Evolutionary conservation across 2,888 invertebrate species (phyloP), one percentile per base, ranked within the genome.

Genomic region (Hylaea fasciaria): DNA sequence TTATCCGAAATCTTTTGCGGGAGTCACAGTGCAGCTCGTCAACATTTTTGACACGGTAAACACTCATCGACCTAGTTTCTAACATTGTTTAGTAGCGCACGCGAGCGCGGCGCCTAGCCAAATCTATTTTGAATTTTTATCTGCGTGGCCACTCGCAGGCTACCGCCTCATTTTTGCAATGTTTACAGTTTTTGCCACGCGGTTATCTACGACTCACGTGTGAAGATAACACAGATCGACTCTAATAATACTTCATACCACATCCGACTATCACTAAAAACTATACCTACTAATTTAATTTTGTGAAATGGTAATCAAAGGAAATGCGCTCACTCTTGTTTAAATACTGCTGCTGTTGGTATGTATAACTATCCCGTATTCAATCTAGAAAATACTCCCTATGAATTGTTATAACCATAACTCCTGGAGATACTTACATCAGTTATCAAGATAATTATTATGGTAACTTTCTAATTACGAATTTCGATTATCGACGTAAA

Each of bases 101-200:
- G 74, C 78, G 80, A 74, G 73, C 82, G 83, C 80, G 89, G 90
- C 88, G 87, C 83, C 72, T 83, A 82, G 91, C 91, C 91, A 91
- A 90, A 80, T 90, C 91, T 91, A 91, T 91, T 91, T 91, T 77
- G 73, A 62, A 86, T 82, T 84, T 88, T 87, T 85, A 88, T 85
- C 86, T 88, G 82, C 85, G 86, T 78, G 83, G 70, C 73, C 74
- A 76, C 77, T 73, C 79, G 75, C 81, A 74, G 82, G 85, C 83
- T 83, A 82, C 75, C 72, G n/a, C 72, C 72, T 76, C 76, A 77
- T 76, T 87, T 89, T 90, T 85, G 85, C 87, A 86, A 82, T 87
- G 84, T 88, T 87, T 87, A 87, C 82, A 72, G 70, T 74, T 73
- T 46, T 68, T 57, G 63, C 71, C 72, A 65, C 65, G 66, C 57